phyloP scores from a whole-genome alignment of 1,140 invertebrate genomes.

The Lethrus apterus region DNA sequence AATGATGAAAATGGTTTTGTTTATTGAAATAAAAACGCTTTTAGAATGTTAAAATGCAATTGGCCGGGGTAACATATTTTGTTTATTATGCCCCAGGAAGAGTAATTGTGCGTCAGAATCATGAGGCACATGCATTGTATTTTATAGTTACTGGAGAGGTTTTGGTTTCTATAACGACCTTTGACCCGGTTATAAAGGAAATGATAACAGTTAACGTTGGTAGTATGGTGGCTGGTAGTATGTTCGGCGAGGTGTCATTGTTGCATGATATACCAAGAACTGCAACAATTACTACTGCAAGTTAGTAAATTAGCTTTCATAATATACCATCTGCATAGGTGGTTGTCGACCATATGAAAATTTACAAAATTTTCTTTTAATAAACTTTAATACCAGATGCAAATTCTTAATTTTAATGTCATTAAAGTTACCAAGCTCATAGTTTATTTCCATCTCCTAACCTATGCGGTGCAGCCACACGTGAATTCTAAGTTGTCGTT shows the following conservation, averaged over 20 bases:
- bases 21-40: constrained; percentile 27
- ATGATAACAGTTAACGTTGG: constrained; percentile 38
- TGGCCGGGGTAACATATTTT: constrained; percentile 49
- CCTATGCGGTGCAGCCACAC: too few species aligned
- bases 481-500: too few species aligned
- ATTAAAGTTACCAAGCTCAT: too few species aligned
- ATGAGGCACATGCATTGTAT: constrained; percentile 49
- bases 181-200: constrained; percentile 44
- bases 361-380: too few species aligned
- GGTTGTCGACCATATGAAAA: too few species aligned
- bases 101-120: constrained; percentile 49
- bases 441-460: too few species aligned
- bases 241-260: constrained; percentile 57
- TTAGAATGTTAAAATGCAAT: constrained; percentile 45
- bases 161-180: constrained; percentile 42
- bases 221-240: constrained; percentile 42
- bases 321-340: too few species aligned
- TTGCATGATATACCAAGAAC: constrained; percentile 51
- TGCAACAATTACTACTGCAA: constrained; percentile 48
- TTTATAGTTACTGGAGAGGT: constrained; percentile 53
- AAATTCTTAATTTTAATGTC: constrained; percentile 3
- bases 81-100: constrained; percentile 48
- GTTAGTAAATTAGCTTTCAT: too few species aligned
- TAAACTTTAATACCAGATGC: background rate
- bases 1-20: constrained; percentile 25